phyloP scores from a whole-genome alignment of 2,797 vertebrate genomes.

The Chaenodraco wilsoni region DNA sequence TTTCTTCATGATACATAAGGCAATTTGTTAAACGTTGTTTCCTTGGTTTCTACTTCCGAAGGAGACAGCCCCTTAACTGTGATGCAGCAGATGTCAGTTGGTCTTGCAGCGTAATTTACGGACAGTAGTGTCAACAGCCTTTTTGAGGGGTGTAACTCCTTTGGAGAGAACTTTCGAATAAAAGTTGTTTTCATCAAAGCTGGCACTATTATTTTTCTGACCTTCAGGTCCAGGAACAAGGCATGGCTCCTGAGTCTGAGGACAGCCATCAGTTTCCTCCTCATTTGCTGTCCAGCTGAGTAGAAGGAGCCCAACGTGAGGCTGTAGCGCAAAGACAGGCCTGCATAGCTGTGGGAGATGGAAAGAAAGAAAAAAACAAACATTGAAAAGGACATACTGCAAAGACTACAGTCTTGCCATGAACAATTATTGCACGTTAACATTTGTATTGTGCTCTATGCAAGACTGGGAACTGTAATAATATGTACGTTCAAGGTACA shows the following conservation, averaged over 20 bases:
- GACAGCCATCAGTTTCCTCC: slow-evolving; percentile 85
- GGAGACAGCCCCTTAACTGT: not conserved
- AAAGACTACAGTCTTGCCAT: not conserved
- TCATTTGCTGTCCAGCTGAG: slow-evolving; percentile 86
- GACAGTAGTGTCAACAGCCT: not conserved
- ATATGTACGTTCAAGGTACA: too few relatives aligned
- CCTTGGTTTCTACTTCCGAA: not conserved
- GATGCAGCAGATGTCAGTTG: not conserved
- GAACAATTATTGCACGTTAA: not conserved
- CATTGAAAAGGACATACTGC: not conserved
- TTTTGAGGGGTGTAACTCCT: not conserved
- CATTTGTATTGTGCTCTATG: not conserved
- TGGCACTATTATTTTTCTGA: slow-evolving; percentile 51
- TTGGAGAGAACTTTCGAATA: not conserved
- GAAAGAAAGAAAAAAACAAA: not conserved
- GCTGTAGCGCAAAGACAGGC: slow-evolving; percentile 89
- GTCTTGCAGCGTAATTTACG: not conserved
- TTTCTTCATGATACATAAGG: too few relatives aligned
- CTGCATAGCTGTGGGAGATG: slow-evolving; percentile 82
- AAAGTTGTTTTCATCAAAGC: not conserved
- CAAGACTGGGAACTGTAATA: too few relatives aligned
- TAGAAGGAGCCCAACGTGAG: slow-evolving; percentile 84
- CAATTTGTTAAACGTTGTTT: not conserved
- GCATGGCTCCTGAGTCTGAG: slow-evolving; percentile 89
- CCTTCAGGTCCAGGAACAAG: slow-evolving; percentile 91